Percentiles rank a stretch among this genome's conserved stretches.
phyloP scores from a whole-genome alignment of 2,113 vertebrate species.

The Petrocephalus zakoni region DNA sequence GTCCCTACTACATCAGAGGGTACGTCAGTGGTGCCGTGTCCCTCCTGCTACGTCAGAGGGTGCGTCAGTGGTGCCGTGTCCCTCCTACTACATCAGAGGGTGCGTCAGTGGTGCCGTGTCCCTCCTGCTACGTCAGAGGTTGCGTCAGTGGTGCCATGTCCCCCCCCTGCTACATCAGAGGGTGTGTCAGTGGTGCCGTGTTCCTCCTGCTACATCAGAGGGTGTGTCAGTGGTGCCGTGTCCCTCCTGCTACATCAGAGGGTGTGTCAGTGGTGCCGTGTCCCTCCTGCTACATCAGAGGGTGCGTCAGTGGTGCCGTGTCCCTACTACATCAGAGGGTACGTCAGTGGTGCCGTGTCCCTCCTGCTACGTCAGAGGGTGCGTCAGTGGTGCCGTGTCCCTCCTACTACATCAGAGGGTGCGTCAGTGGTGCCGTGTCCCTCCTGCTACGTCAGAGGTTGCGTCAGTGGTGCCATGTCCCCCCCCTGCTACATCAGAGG shows the following conservation, averaged over 20 bases:
- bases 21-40: too few relatives aligned
- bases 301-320: not conserved
- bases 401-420: not conserved
- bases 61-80: too few relatives aligned
- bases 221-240: not conserved
- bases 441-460: not conserved
- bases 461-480: not conserved
- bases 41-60: too few relatives aligned
- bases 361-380: too few relatives aligned
- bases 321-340: not conserved
- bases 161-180: not conserved
- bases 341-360: not conserved
- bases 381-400: too few relatives aligned
- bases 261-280: not conserved
- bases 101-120: too few relatives aligned
- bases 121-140: too few relatives aligned
- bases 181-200: not conserved
- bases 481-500: not conserved
- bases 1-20: too few relatives aligned
- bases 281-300: not conserved
- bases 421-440: not conserved
- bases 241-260: not conserved
- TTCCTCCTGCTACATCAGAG: not conserved
- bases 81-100: too few relatives aligned
- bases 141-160: too few relatives aligned